phyloP scores from a whole-genome alignment of 2,888 invertebrate genomes.

The Aproaerema taeniolella region DNA sequence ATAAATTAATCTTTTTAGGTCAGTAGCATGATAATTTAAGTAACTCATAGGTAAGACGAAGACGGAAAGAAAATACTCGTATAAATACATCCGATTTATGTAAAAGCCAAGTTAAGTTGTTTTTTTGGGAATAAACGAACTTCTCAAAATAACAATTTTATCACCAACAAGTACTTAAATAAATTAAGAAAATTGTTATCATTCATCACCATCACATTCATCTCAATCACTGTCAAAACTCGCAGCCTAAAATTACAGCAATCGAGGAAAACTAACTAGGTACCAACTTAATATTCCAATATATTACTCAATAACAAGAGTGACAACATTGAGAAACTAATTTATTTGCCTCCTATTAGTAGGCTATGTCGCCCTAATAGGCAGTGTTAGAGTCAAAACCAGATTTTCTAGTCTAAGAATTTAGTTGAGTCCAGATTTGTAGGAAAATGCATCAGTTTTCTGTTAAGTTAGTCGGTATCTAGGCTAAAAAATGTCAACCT shows the following conservation, averaged over 20 bases:
- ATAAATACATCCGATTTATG: no score
- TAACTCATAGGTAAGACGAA: no score
- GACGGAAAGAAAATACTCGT: no score
- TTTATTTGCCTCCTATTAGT: slow-evolving; percentile 1
- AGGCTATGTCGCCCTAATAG: slow-evolving; percentile 5
- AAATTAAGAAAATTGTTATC: no score
- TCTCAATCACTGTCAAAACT: no score
- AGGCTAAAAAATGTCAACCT: slow-evolving; percentile 1
- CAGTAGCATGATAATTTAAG: no score
- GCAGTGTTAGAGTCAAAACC: slow-evolving; percentile 1
- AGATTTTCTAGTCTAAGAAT: slow-evolving; percentile 4
- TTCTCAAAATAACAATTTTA: neutral
- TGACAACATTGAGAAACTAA: slow-evolving; percentile 10
- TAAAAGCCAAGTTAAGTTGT: no score
- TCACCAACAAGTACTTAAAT: no score
- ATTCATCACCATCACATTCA: no score
- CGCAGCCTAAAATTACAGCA: no score
- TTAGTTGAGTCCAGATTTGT: slow-evolving; percentile 2
- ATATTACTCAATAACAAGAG: slow-evolving; percentile 6
- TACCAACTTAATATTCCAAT: neutral
- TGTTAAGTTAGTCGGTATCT: slow-evolving; percentile 1
- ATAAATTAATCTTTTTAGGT: no score
- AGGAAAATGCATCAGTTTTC: slow-evolving; percentile 12
- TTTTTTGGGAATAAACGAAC: neutral
- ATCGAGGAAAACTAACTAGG: neutral